These are phyloP conservation scores for Rhagonycha lutea DNA, from an alignment of 2,888 invertebrate species.

Conservation along the genomic window DNA sequence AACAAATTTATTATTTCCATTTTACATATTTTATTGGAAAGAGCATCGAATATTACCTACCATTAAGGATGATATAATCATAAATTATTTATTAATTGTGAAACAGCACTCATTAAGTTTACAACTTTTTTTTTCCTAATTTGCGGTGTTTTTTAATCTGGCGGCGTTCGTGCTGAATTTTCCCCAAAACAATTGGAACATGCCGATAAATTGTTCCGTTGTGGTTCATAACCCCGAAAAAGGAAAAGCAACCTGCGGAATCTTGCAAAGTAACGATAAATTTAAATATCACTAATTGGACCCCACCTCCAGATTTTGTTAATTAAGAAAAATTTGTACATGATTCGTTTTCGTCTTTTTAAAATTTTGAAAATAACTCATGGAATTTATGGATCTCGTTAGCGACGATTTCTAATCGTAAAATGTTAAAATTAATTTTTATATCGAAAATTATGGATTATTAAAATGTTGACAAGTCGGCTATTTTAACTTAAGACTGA, in stretches of 20 bases:
- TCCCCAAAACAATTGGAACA: neutral
- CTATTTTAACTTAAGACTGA: neutral
- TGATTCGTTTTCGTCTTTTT: neutral
- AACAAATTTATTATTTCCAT: neutral
- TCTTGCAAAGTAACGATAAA: neutral
- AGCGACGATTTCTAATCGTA: neutral
- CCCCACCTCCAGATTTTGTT: neutral
- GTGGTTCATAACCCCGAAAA: neutral
- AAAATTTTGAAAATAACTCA: neutral
- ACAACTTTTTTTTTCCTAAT: neutral
- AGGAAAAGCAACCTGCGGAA: neutral
- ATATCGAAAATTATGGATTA: neutral
- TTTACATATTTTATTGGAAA: neutral
- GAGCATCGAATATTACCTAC: neutral
- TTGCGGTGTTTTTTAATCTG: neutral
- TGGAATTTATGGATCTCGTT: neutral
- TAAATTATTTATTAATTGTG: neutral
- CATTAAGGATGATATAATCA: neutral
- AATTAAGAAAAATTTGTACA: neutral
- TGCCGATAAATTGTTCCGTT: neutral
- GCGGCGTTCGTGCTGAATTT: neutral
- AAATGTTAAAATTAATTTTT: neutral
- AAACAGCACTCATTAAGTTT: neutral
- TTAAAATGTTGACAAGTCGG: conserved; percentile 2
- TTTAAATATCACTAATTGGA: neutral